Conservation (phyloP, 1,140 invertebrate genomes). For the Calephelis nemesis region DNA sequence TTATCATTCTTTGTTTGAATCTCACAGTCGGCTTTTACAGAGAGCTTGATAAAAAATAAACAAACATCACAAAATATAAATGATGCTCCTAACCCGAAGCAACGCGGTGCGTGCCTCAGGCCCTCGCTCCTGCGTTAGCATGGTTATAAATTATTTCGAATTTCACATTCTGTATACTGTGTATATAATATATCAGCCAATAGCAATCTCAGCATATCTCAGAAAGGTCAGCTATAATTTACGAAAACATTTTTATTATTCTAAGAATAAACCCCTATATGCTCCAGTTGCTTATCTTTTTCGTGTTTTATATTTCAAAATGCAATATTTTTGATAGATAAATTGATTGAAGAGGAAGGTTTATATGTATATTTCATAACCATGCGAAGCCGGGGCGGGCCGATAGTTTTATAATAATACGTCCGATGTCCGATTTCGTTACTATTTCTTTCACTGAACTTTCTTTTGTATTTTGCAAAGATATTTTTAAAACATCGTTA, state of each 20-base stretch:
- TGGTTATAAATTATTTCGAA: conserved; percentile 71
- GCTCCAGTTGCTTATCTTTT: background rate
- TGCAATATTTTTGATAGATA: too few species aligned
- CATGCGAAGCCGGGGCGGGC: too few species aligned
- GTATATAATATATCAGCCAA: conserved; percentile 67
- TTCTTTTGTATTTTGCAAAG: too few species aligned
- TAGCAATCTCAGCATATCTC: conserved; percentile 58
- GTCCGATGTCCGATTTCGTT: too few species aligned
- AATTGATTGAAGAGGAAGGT: too few species aligned
- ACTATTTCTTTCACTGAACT: too few species aligned
- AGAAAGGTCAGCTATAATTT: conserved; percentile 63
- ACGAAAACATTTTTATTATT: conserved; percentile 23
- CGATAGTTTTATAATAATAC: too few species aligned
- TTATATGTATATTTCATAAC: too few species aligned
- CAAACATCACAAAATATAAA: conserved; percentile 76
- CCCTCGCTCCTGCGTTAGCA: conserved; percentile 58
- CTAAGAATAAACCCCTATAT: conserved; percentile 7
- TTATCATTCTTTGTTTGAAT: conserved; percentile 72
- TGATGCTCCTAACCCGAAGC: conserved; percentile 70
- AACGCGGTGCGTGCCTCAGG: conserved; percentile 58
- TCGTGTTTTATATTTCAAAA: too few species aligned
- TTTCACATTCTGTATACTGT: conserved; percentile 65
- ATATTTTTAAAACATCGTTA: too few species aligned
- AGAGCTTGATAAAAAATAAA: conserved; percentile 65
- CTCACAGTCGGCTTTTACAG: conserved; percentile 59